These are phyloP conservation scores for Sebastes taczanowskii DNA, from an alignment of 2,797 vertebrate species.

Conservation along the genomic window DNA sequence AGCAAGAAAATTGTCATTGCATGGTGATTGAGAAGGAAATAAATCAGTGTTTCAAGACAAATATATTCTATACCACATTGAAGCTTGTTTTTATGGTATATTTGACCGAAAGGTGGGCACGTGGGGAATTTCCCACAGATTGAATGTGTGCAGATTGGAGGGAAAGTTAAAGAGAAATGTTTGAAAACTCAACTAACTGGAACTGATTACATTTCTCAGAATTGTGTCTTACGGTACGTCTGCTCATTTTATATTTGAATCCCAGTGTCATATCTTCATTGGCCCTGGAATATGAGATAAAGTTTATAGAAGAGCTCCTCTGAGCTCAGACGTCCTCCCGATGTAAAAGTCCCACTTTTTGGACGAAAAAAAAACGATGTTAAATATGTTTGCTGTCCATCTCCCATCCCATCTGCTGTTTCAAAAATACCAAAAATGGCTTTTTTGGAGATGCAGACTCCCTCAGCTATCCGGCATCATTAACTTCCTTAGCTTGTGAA, in stretches of 20 bases:
- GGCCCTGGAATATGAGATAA: neutral
- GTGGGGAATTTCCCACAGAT: neutral
- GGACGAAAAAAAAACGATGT: conserved; percentile 14
- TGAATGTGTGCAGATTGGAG: conserved; percentile 9
- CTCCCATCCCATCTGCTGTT: conserved; percentile 57
- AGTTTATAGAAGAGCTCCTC: neutral
- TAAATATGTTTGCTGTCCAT: conserved; percentile 60
- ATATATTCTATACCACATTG: conserved; percentile 6
- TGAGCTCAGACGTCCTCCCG: neutral
- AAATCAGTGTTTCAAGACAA: conserved; percentile 16
- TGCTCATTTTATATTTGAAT: conserved; percentile 36
- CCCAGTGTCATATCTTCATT: neutral
- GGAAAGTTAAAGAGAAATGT: neutral
- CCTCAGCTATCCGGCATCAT: conserved; percentile 63
- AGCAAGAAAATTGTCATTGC: conserved; percentile 25
- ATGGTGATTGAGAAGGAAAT: conserved; percentile 39
- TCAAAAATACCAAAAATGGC: conserved; percentile 47
- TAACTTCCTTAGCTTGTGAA: conserved; percentile 84
- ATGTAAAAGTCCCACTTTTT: neutral
- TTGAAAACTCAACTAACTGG: neutral
- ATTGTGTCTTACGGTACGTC: conserved; percentile 4
- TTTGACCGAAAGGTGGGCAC: conserved; percentile 6
- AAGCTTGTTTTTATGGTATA: conserved; percentile 13
- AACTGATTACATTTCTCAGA: conserved; percentile 27
- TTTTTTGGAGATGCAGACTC: conserved; percentile 57